These are phyloP conservation scores for Arctopsyche grandis DNA, from an alignment of 1,140 invertebrate species.

Conservation along the genomic window DNA sequence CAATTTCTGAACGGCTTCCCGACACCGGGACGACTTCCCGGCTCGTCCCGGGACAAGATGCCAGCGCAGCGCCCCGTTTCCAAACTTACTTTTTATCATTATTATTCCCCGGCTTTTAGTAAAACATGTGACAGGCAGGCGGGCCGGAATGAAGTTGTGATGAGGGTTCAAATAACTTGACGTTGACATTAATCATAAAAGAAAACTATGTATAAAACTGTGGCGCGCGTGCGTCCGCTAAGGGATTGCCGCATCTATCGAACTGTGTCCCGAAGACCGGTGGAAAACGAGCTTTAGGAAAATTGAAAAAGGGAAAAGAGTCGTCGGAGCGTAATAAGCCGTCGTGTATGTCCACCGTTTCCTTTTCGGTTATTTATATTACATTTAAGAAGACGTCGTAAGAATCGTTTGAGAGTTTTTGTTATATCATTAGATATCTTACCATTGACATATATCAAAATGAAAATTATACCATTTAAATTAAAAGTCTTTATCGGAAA, in stretches of 20 bases:
- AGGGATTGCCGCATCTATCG: not conserved
- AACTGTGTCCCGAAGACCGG: not conserved
- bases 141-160: constrained; percentile 41
- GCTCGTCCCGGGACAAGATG: not conserved
- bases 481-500: too few relatives aligned
- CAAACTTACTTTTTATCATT: constrained; percentile 44
- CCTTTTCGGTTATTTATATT: not conserved
- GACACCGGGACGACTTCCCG: not conserved
- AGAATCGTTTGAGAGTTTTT: not conserved
- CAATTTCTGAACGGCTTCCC: constrained; percentile 22
- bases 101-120: constrained; percentile 43
- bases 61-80: not conserved
- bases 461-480: too few relatives aligned
- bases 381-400: not conserved
- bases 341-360: not conserved
- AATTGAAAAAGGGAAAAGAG: constrained; percentile 19
- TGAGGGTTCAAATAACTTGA: constrained; percentile 43
- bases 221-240: not conserved
- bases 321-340: constrained; percentile 15
- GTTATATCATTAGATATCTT: too few relatives aligned
- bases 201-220: constrained; percentile 39
- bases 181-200: constrained; percentile 46
- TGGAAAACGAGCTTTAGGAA: constrained; percentile 25
- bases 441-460: too few relatives aligned
- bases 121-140: constrained; percentile 40